phyloP scores from a whole-genome alignment of 2,113 vertebrate genomes.

The Malaclemys terrapin region DNA sequence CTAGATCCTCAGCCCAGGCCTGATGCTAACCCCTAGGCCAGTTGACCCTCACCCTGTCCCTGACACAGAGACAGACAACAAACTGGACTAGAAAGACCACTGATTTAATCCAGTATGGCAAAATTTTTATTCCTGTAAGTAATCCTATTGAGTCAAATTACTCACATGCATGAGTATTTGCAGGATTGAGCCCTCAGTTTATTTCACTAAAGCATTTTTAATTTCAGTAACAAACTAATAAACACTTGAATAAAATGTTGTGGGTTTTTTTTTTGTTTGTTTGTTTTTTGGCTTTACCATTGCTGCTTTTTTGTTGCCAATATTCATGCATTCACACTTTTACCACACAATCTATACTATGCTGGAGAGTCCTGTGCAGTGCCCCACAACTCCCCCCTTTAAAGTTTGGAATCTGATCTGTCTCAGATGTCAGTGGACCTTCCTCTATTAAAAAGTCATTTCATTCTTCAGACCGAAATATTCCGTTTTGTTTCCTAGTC shows the following conservation, averaged over 20 bases:
- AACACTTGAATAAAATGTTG: neutral
- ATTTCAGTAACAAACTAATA: neutral
- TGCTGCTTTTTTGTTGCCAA: neutral
- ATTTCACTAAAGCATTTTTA: constrained; percentile 6
- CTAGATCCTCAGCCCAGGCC: too few species aligned
- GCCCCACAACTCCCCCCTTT: too few species aligned
- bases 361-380: too few species aligned
- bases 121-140: constrained; percentile 1
- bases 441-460: neutral
- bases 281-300: neutral
- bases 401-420: neutral
- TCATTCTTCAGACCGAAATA: neutral
- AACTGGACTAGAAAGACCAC: neutral
- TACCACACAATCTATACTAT: too few species aligned
- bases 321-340: neutral
- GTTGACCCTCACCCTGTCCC: too few species aligned
- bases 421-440: too few species aligned
- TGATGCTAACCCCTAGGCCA: too few species aligned
- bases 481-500: neutral
- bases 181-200: neutral
- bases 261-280: neutral
- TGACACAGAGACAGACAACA: neutral
- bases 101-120: neutral
- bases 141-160: constrained; percentile 16
- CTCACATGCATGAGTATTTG: constrained; percentile 8